A percentile compares a stretch with the other conserved stretches of the same genome.
Evolutionary conservation across 2,888 invertebrate species (phyloP).

Genomic region (Dilophus febrilis): DNA sequence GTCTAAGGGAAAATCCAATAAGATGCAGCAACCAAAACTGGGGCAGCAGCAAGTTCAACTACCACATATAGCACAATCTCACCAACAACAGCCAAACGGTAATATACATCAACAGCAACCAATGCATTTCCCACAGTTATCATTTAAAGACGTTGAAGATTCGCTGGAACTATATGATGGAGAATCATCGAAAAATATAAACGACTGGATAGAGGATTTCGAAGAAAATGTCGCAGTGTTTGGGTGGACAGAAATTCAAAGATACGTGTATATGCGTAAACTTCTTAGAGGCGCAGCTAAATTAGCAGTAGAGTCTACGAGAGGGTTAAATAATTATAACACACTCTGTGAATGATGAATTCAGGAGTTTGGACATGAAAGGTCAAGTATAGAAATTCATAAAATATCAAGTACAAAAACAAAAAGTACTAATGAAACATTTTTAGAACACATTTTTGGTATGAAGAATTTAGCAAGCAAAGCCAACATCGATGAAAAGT

Average conservation of each 20-base stretch:
- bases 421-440: conserved; percentile 5
- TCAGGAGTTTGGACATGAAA: conserved; percentile 4
- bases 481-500: conserved; percentile 7
- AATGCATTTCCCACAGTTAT: too few species aligned
- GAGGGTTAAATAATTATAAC: conserved; percentile 2
- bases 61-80: too few species aligned
- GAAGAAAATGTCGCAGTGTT: too few species aligned
- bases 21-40: too few species aligned
- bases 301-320: conserved; percentile 3
- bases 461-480: conserved; percentile 8
- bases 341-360: conserved; percentile 3
- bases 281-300: conserved; percentile 6
- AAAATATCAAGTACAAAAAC: conserved; percentile 3
- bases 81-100: too few species aligned
- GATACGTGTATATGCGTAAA: conserved; percentile 7
- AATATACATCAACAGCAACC: too few species aligned
- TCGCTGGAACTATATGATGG: too few species aligned
- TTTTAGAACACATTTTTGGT: conserved; percentile 7
- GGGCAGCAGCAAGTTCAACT: too few species aligned
- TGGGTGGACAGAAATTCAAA: conserved; percentile 7
- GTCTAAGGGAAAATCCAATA: too few species aligned
- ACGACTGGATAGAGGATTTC: too few species aligned
- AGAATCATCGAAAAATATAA: too few species aligned
- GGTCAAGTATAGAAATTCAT: conserved; percentile 7
- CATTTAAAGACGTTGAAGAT: too few species aligned